Evolutionary conservation across 2,888 invertebrate genomes (phyloP).

Genomic region (Adelphocoris suturalis): DNA sequence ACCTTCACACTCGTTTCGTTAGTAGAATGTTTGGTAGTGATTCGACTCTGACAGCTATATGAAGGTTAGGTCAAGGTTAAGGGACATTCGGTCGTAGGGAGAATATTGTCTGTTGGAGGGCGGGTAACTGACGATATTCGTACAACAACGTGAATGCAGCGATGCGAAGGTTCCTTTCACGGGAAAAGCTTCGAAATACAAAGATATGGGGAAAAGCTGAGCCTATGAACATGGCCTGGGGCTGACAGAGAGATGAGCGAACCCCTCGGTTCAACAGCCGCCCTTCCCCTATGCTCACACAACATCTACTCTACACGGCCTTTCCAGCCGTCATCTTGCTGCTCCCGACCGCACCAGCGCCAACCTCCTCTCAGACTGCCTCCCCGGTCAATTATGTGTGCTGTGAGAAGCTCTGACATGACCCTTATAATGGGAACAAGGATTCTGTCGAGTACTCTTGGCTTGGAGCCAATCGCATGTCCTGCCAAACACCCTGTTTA

Average conservation of each 20-base stretch:
- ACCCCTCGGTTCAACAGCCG: background rate
- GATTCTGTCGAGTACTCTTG: constrained; percentile 64
- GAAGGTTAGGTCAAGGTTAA: constrained; percentile 11
- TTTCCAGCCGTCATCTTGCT: constrained; percentile 30
- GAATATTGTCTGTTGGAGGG: background rate
- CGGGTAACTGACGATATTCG: constrained; percentile 26
- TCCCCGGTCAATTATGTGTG: constrained; percentile 63
- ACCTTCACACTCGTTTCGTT: no score
- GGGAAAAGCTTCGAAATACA: constrained; percentile 33
- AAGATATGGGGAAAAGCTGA: constrained; percentile 36
- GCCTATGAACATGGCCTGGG: constrained; percentile 32
- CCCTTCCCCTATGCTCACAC: constrained; percentile 37
- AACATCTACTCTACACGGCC: constrained; percentile 8
- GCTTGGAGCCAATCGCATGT: constrained; percentile 54
- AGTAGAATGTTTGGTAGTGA: background rate
- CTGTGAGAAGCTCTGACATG: constrained; percentile 65
- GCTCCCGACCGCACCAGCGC: constrained; percentile 29
- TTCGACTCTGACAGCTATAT: background rate
- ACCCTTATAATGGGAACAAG: constrained; percentile 65
- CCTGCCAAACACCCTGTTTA: constrained; percentile 66
- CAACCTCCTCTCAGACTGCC: constrained; percentile 16
- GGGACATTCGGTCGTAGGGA: background rate
- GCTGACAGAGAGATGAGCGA: constrained; percentile 43
- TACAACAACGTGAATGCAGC: constrained; percentile 35
- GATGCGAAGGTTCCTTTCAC: background rate